phyloP scores from a whole-genome alignment of 2,888 invertebrate species.

The Eilema sororculum region DNA sequence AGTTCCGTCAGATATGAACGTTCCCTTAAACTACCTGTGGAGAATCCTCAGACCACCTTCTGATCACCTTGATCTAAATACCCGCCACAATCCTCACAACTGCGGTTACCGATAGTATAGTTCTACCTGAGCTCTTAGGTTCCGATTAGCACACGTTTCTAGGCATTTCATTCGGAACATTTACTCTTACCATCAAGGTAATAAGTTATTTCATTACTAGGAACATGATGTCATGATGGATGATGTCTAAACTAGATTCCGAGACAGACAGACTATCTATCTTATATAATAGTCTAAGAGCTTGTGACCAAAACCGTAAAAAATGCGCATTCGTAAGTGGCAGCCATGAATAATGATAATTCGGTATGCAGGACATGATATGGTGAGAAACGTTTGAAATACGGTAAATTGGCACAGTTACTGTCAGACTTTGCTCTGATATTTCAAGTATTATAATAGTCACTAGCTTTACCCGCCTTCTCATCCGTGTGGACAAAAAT shows the following conservation, averaged over 20 bases:
- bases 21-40: no score
- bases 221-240: not conserved
- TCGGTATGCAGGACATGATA: slow-evolving; percentile 52
- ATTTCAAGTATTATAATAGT: not conserved
- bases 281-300: slow-evolving; percentile 35
- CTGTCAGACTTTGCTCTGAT: slow-evolving; percentile 6
- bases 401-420: slow-evolving; percentile 59
- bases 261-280: not conserved
- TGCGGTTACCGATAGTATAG: no score
- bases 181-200: not conserved
- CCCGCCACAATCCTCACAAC: no score
- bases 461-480: no score
- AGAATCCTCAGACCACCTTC: no score
- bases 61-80: no score
- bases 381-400: slow-evolving; percentile 47
- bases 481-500: no score
- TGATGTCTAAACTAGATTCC: not conserved
- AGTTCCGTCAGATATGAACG: no score
- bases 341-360: slow-evolving; percentile 56
- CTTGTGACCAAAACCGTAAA: slow-evolving; percentile 34
- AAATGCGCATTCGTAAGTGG: slow-evolving; percentile 49
- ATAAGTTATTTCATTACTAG: not conserved
- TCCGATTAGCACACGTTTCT: no score
- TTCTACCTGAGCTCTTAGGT: no score
- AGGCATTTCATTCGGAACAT: not conserved